Evolutionary conservation across 2,888 invertebrate species (phyloP).

Genomic region (Tetragonisca angustula): DNA sequence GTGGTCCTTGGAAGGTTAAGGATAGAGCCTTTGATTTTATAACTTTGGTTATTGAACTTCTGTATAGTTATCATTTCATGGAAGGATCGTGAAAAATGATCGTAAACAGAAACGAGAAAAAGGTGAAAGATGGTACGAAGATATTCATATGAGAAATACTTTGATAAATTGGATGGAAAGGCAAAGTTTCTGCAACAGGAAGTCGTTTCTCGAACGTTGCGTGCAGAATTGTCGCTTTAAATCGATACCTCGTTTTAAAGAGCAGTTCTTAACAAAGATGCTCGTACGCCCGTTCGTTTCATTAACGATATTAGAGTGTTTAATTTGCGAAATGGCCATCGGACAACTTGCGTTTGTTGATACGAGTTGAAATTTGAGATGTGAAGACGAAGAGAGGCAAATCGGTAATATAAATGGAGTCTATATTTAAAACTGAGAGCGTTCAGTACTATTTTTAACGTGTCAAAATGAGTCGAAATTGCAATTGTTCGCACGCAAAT

Average conservation of each 20-base stretch:
- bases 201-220: conserved; percentile 13
- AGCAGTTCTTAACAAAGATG: neutral
- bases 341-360: neutral
- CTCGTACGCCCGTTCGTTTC: neutral
- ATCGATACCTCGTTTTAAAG: conserved; percentile 33
- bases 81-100: neutral
- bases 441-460: neutral
- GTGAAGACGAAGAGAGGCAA: neutral
- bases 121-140: neutral
- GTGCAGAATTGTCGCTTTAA: conserved; percentile 20
- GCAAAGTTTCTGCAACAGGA: conserved; percentile 1
- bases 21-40: neutral
- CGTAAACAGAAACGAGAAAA: neutral
- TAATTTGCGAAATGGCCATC: neutral
- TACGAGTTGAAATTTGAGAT: neutral
- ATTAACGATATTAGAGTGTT: neutral
- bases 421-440: neutral
- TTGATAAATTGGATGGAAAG: neutral
- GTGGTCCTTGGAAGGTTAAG: too few relatives aligned
- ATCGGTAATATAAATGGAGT: neutral
- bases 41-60: neutral
- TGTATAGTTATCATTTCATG: neutral
- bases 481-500: neutral
- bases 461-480: neutral
- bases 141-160: neutral